Evolutionary conservation across 2,797 vertebrate species (phyloP), one percentile per base, ranked within the genome.

Genomic region (Siniperca scherzeri): DNA sequence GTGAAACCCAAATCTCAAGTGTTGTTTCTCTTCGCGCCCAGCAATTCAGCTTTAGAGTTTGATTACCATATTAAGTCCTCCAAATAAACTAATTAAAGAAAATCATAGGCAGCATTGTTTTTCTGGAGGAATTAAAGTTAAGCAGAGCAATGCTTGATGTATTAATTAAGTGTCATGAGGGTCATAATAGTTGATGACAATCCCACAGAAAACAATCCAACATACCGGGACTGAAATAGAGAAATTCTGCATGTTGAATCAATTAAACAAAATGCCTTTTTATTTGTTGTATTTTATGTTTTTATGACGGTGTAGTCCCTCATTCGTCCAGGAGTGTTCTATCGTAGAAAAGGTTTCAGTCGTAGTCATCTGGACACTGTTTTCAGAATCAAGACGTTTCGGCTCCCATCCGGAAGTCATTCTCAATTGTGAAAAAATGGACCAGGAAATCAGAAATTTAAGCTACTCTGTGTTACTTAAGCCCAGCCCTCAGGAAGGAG

Each of bases 81-180:
- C 27, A 82, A 81, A 86, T 83, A 68, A 80, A 69, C 14, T 11
- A 59, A 88, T 85, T 65, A 59, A 67, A 79, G n/a, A 30, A 74
- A 80, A 53, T 66, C 61, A 69, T 48, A 55, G 56, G 27, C 56
- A 53, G 12, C 13, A 11, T 25, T 74, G 68, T 80, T 78, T 68
- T 21, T 79, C 30, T 75, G 59, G 33, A 75, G 52, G 61, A 77
- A 64, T 82, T 50, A 38, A 53, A 55, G 67, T 65, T 38, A 13
- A 76, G 50, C 57, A 19, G 13, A 86, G 46, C 30, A 27, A 5
- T 59, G 53, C 4, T 27, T 65, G 25, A 64, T 46, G 55, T 74
- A 46, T 61, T 80, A 59, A 66, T 67, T 0, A 61, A 74, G 25
- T 50, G 36, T 56, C 67, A 78, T 52, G 64, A 11, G 40, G 59